Evolutionary conservation across 1,140 invertebrate species (phyloP), one percentile per base, ranked within the genome.

Genomic region (Maconellicoccus hirsutus): DNA sequence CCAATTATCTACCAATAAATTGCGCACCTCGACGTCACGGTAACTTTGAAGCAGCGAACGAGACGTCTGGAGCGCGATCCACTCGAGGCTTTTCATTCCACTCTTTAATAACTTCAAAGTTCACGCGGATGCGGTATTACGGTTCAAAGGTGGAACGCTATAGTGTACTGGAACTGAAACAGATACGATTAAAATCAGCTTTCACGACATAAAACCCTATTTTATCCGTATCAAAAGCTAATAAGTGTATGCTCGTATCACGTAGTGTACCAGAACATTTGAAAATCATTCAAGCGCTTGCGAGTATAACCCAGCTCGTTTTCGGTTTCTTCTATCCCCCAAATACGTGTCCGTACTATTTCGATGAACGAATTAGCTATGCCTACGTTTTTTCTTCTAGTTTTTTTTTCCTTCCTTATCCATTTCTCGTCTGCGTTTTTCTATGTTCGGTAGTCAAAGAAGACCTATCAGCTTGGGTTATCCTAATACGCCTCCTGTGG

Each of bases 321-420:
- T 52, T 52, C 42, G n/a, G 42, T 52, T 19, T 52, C 42, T 2
- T 14, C 3, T 16, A 52, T 19, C 42, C 42, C 16, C 6, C 10
- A 52, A 12, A 3, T 33, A 52, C 42, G n/a, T 8, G 2, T 14
- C 16, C 10, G 4, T 38, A 38, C 33, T 38, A 14, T 52, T 16
- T 52, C 42, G 42, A 52, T 52, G 42, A 52, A 16, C 42, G n/a
- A 52, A 52, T 52, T 52, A 52, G 42, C n/a, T 52, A 52, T 52
- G 42, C 42, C 42, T 52, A 19, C 42, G 10, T 52, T 52, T 52
- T 52, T 52, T 52, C 42, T 19, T 3, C 6, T 16, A 52, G 6
- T 52, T 14, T 52, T 52, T 52, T 52, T 52, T 52, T 52, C 42
- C 16, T 19, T 52, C 42, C n/a, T 2, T 33, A 33, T 33, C 29